These are phyloP conservation scores for Pinctada fucata DNA, from an alignment of 2,888 invertebrate species.

Conservation along the genomic window DNA sequence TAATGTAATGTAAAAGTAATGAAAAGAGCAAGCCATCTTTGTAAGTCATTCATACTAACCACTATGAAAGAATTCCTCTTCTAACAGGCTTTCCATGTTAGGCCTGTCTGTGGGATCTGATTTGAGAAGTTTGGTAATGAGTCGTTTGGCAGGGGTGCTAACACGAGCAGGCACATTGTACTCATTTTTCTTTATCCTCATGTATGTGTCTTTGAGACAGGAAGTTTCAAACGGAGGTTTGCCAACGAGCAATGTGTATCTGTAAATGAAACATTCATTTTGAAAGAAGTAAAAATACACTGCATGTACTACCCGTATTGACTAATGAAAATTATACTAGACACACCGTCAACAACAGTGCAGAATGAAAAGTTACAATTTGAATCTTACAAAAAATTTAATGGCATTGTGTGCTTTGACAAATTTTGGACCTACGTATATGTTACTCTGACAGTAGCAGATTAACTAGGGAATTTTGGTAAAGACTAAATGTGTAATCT, in stretches of 20 bases:
- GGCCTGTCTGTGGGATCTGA: conserved; percentile 78
- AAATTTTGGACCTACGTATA: too few relatives aligned
- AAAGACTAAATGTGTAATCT: too few relatives aligned
- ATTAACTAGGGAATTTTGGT: too few relatives aligned
- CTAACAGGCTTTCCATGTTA: conserved; percentile 75
- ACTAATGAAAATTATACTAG: too few relatives aligned
- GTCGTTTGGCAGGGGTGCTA: conserved; percentile 67
- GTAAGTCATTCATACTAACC: conserved; percentile 48
- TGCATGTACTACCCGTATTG: too few relatives aligned
- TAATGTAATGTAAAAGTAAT: too few relatives aligned
- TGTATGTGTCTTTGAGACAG: conserved; percentile 95
- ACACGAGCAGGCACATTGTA: conserved; percentile 83
- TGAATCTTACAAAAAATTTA: too few relatives aligned
- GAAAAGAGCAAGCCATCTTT: too few relatives aligned
- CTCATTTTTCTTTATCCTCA: conserved; percentile 95
- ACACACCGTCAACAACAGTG: too few relatives aligned
- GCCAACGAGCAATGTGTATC: conserved; percentile 94
- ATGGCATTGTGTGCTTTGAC: too few relatives aligned
- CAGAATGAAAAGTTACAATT: too few relatives aligned
- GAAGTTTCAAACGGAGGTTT: conserved; percentile 99
- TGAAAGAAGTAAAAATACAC: background rate
- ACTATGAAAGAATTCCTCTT: conserved; percentile 73
- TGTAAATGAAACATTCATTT: conserved; percentile 41
- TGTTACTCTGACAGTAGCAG: too few relatives aligned
- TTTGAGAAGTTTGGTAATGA: conserved; percentile 78